Evolutionary conservation across 2,797 vertebrate genomes (phyloP).

Genomic region (Helicolenus hilgendorfi): DNA sequence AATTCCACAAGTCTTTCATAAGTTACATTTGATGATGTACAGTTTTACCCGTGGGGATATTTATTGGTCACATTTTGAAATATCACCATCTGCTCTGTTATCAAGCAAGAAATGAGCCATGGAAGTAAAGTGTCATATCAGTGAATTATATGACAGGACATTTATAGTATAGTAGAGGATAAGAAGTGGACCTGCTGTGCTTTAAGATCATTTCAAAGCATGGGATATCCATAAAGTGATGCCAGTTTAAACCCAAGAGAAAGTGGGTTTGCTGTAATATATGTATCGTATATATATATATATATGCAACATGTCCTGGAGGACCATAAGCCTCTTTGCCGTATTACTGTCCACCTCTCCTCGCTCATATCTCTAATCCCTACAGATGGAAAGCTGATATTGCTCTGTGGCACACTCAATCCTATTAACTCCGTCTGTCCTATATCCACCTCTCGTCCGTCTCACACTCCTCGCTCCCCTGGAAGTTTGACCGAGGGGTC

Average conservation of each 20-base stretch:
- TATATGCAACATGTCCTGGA: conserved; percentile 47
- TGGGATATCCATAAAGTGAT: conserved; percentile 6
- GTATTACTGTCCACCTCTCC: conserved; percentile 78
- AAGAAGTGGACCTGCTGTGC: not conserved
- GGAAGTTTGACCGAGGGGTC: conserved; percentile 45
- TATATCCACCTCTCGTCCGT: conserved; percentile 71
- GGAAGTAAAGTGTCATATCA: conserved; percentile 34
- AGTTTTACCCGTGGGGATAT: not conserved
- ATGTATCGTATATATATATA: conserved; percentile 1
- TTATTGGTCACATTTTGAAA: conserved; percentile 6
- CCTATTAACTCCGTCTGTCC: conserved; percentile 85
- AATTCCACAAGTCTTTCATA: not conserved
- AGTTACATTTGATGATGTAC: not conserved
- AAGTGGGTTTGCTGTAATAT: conserved; percentile 42
- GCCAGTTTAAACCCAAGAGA: conserved; percentile 19
- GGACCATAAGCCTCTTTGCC: conserved; percentile 85
- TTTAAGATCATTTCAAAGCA: conserved; percentile 10
- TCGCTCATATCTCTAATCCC: conserved; percentile 83
- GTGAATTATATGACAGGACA: conserved; percentile 34
- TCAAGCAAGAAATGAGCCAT: conserved; percentile 23
- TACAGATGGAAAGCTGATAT: conserved; percentile 87
- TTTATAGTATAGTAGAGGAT: not conserved
- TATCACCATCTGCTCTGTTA: conserved; percentile 16
- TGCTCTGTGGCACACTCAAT: conserved; percentile 76
- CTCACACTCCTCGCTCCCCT: conserved; percentile 25